Evolutionary conservation across 2,113 vertebrate genomes (phyloP).

Genomic region (Gyps fulvus): DNA sequence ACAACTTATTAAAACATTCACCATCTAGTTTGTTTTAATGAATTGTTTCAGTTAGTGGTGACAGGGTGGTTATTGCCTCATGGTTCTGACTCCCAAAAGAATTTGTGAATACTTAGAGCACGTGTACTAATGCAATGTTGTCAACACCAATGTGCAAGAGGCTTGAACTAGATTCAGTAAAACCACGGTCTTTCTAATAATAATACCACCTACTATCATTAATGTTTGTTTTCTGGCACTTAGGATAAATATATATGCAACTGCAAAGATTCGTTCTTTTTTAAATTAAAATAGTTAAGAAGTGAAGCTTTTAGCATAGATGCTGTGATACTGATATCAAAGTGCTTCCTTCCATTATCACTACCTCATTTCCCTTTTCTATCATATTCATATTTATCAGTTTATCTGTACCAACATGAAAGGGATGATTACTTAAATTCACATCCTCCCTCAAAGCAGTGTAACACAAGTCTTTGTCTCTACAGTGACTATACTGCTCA

Average conservation of each 20-base stretch:
- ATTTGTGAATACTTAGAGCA: not conserved
- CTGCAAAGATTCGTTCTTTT: not conserved
- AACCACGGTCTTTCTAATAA: not conserved
- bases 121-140: not conserved
- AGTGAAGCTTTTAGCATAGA: not conserved
- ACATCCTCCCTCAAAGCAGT: not conserved
- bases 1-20: not conserved
- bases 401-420: not conserved
- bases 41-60: not conserved
- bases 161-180: not conserved
- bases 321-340: not conserved
- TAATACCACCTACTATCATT: not conserved
- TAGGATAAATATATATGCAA: not conserved
- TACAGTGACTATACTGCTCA: not conserved
- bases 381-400: not conserved
- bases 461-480: not conserved
- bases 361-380: not conserved
- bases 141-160: not conserved
- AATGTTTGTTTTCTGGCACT: not conserved
- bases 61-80: not conserved
- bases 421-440: not conserved
- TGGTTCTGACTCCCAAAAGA: not conserved
- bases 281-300: not conserved
- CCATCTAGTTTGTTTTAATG: not conserved
- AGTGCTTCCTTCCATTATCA: not conserved